Evolutionary conservation across 2,797 vertebrate genomes (phyloP), one percentile per base, ranked within the genome.

Genomic region (Acridotheres tristis): DNA sequence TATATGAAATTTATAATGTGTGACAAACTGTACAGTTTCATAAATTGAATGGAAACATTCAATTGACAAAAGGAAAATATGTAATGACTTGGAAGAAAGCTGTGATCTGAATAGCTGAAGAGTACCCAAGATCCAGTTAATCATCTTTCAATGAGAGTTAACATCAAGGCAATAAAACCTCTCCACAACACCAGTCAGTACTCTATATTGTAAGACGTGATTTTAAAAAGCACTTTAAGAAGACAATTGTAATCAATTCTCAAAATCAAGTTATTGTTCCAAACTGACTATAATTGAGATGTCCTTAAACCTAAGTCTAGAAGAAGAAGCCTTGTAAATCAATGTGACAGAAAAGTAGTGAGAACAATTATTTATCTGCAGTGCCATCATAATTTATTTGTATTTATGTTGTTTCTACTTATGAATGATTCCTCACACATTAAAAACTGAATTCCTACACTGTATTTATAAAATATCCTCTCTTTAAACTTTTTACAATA

Each of bases 31-130:
- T 90, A 88, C 9, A 11, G 26, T 91, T 91, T 91, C n/a, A 45
- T 88, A 90, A 93, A 93, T 89, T 62, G 71, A 95, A 91, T 74
- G 53, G 66, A 90, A 95, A 71, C 40, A 79, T 23, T 90, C 53
- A 88, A 83, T 84, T 92, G 87, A 91, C 77, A 93, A 93, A 93
- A 91, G 16, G 54, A 91, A 96, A 88, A 85, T 84, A 93, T 16
- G 21, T 45, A 92, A 95, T 80, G 57, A 77, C 73, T 79, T 84
- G 42, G 50, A 87, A 81, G 80, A 94, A 93, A 93, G 13, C 38
- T 95, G 67, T 92, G 85, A 77, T 93, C 57, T 88, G 85, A 95
- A 93, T 86, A 76, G 32, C 21, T 68, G 69, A 95, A 71, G 47
- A 94, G 36, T 66, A 57, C 59, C 59, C 75, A 71, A 91, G 82